A percentile compares a stretch with the other conserved stretches of the same genome.
phyloP scores from a whole-genome alignment of 2,888 invertebrate genomes.

The Parthenolecanium corni region DNA sequence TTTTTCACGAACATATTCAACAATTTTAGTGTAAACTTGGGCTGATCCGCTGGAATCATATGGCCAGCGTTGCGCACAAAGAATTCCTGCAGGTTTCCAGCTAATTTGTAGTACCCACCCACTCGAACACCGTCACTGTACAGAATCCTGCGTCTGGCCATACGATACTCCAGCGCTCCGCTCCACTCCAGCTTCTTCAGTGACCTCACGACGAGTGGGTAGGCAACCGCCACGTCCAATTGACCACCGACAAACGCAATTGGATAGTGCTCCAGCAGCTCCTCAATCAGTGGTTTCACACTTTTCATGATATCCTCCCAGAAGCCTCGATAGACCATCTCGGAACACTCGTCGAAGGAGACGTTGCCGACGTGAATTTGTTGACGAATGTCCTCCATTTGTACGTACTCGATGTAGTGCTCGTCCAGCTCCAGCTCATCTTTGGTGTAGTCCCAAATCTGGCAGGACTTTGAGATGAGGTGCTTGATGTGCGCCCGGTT shows the following conservation, averaged over 20 bases:
- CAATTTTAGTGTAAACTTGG: constrained; percentile 60
- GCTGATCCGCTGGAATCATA: constrained; percentile 68
- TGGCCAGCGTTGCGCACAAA: constrained; percentile 68
- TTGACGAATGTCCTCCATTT: constrained; percentile 33
- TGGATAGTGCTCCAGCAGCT: constrained; percentile 51
- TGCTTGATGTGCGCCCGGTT: no score
- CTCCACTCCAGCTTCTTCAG: constrained; percentile 46
- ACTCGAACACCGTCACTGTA: constrained; percentile 46
- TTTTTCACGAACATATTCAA: constrained; percentile 43
- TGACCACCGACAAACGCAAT: constrained; percentile 80
- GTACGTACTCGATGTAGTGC: constrained; percentile 35
- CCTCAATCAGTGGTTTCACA: constrained; percentile 57
- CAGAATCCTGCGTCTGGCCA: constrained; percentile 53
- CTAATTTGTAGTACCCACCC: constrained; percentile 63
- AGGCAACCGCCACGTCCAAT: constrained; percentile 81
- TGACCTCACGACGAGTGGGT: constrained; percentile 54
- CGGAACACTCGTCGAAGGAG: constrained; percentile 51
- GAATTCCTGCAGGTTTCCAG: constrained; percentile 58
- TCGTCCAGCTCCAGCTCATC: constrained; percentile 33
- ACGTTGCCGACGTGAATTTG: constrained; percentile 76
- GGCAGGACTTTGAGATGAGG: no score
- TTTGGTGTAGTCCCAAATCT: no score
- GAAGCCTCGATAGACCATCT: constrained; percentile 54
- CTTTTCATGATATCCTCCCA: constrained; percentile 68
- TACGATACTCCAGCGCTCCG: constrained; percentile 51